phyloP scores from a whole-genome alignment of 1,140 invertebrate species.

The Ceratina calcarata region DNA sequence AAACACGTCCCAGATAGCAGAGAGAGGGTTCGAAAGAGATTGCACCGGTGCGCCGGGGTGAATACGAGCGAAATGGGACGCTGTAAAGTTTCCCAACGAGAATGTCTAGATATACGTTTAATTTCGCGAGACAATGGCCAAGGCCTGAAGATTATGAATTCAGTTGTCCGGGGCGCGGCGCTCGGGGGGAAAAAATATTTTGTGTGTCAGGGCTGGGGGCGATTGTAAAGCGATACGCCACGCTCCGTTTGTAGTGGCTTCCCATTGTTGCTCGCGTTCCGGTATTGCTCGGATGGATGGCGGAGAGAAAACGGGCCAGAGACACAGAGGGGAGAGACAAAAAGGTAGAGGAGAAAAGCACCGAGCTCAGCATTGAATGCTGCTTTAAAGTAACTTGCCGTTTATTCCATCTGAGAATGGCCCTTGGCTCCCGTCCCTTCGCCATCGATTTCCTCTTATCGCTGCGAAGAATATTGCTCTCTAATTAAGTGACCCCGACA shows the following conservation, averaged over 20 bases:
- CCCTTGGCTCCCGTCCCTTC: constrained; percentile 8
- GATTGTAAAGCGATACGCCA: constrained; percentile 51
- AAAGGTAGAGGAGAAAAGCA: neutral
- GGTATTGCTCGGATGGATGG: constrained; percentile 32
- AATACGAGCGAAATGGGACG: neutral
- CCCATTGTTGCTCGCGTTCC: constrained; percentile 45
- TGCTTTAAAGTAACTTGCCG: constrained; percentile 36
- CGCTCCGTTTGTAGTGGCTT: constrained; percentile 42
- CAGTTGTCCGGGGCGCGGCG: constrained; percentile 6
- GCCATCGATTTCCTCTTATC: constrained; percentile 41
- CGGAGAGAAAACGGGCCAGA: neutral
- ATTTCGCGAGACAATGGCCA: constrained; percentile 42
- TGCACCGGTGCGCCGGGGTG: neutral
- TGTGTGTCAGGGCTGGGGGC: constrained; percentile 43
- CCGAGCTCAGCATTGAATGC: constrained; percentile 15
- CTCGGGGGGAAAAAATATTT: constrained; percentile 32
- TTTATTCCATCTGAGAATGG: constrained; percentile 36
- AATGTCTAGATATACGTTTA: constrained; percentile 39
- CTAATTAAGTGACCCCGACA: constrained; percentile 29
- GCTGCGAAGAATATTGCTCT: constrained; percentile 31
- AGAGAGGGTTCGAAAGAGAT: neutral
- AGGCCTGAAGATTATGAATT: constrained; percentile 40
- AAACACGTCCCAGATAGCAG: neutral
- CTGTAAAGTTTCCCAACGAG: constrained; percentile 9
- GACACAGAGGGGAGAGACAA: neutral